Evolutionary conservation across 2,113 vertebrate species (phyloP).

Genomic region (Eulemur rufifrons): DNA sequence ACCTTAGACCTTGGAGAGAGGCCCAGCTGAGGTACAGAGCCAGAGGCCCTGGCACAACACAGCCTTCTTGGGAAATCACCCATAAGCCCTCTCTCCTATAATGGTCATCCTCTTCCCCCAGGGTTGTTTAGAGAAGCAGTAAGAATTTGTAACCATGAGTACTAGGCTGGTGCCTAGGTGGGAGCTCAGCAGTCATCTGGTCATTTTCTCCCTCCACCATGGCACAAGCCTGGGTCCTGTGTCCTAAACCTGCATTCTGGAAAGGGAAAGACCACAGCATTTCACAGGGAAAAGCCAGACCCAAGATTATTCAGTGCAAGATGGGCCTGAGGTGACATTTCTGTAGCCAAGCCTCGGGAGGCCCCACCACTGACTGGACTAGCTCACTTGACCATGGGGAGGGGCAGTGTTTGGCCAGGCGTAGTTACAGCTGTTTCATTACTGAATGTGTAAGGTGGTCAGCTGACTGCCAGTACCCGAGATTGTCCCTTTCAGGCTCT

Average conservation of each 20-base stretch:
- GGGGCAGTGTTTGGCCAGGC: background rate
- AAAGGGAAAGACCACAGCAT: background rate
- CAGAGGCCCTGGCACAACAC: background rate
- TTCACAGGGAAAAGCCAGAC: background rate
- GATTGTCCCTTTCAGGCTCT: background rate
- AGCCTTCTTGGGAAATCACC: slow-evolving; percentile 29
- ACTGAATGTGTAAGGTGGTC: background rate
- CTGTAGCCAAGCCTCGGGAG: background rate
- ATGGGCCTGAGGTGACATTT: background rate
- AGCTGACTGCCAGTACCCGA: background rate
- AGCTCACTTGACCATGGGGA: background rate
- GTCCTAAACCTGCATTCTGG: background rate
- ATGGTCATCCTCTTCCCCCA: background rate
- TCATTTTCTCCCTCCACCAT: background rate
- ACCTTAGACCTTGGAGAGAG: slow-evolving; percentile 17
- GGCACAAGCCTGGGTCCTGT: background rate
- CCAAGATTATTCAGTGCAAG: background rate
- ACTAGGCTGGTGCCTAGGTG: background rate
- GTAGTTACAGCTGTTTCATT: background rate
- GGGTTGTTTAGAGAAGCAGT: background rate
- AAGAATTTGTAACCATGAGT: background rate
- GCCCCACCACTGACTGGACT: background rate
- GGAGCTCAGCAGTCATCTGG: background rate
- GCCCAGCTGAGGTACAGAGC: background rate
- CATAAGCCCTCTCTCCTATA: slow-evolving; percentile 8